These are phyloP conservation scores for Pimephales promelas DNA, from an alignment of 2,113 vertebrate genomes.

Conservation along the genomic window DNA sequence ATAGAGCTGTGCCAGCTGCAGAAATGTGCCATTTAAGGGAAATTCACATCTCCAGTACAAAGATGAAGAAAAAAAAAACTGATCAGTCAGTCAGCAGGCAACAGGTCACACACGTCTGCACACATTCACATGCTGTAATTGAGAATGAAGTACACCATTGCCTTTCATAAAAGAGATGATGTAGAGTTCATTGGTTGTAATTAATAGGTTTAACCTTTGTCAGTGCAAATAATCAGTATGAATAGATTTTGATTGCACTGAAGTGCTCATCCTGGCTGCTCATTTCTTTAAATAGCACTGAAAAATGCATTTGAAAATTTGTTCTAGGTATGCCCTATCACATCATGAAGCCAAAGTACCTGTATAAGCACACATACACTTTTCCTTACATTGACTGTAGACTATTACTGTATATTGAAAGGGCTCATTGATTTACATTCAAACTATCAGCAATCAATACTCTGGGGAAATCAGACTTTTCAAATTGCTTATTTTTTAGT, in stretches of 20 bases:
- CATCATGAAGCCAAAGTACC: neutral
- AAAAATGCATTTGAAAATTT: constrained; percentile 2
- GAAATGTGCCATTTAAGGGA: constrained; percentile 40
- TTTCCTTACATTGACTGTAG: neutral
- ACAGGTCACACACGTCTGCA: constrained; percentile 50
- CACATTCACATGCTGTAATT: constrained; percentile 42
- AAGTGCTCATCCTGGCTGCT: neutral
- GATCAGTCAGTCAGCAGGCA: constrained; percentile 67
- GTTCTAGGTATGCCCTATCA: neutral
- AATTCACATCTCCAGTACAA: constrained; percentile 61
- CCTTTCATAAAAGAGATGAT: constrained; percentile 32
- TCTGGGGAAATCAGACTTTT: too few relatives aligned
- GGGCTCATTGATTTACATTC: too few relatives aligned
- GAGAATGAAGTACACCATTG: constrained; percentile 28
- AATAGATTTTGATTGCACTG: constrained; percentile 19
- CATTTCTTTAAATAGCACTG: neutral
- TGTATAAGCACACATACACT: neutral
- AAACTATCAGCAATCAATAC: too few relatives aligned
- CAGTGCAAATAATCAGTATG: constrained; percentile 20
- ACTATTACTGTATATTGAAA: neutral
- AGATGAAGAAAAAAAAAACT: constrained; percentile 49
- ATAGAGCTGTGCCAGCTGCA: constrained; percentile 28
- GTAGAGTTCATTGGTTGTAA: constrained; percentile 38
- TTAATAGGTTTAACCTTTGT: constrained; percentile 45
- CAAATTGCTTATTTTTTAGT: too few relatives aligned